phyloP scores from a whole-genome alignment of 1,140 invertebrate species.

The Tetraneura akinire region DNA sequence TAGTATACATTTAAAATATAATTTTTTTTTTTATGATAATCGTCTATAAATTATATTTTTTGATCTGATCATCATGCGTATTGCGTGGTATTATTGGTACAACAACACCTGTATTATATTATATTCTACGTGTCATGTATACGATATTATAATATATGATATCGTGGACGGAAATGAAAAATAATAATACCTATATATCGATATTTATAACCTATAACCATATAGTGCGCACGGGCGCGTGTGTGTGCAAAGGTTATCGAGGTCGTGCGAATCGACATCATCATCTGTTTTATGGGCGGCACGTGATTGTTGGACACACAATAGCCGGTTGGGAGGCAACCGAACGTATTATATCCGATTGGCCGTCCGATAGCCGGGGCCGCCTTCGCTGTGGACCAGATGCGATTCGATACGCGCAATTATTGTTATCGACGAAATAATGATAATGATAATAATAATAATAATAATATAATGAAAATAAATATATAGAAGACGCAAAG shows the following conservation, averaged over 20 bases:
- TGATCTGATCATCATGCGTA: no score
- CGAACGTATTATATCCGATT: slow-evolving; percentile 34
- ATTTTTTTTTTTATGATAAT: no score
- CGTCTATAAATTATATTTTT: no score
- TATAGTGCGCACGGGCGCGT: background rate
- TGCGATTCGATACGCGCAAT: slow-evolving; percentile 46
- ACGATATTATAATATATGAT: no score
- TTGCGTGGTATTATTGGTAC: no score
- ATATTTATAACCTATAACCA: background rate
- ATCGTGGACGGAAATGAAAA: background rate
- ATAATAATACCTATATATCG: background rate
- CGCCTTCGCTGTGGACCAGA: slow-evolving; percentile 33
- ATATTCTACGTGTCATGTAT: no score
- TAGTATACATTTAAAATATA: no score
- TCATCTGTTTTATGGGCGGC: slow-evolving; percentile 46
- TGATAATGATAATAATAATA: no score
- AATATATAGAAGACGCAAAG: background rate
- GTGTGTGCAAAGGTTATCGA: slow-evolving; percentile 17
- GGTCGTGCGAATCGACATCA: slow-evolving; percentile 49
- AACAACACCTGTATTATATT: no score
- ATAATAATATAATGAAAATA: background rate
- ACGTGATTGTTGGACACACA: slow-evolving; percentile 45
- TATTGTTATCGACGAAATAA: slow-evolving; percentile 32
- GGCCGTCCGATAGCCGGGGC: slow-evolving; percentile 19
- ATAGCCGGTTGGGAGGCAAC: slow-evolving; percentile 33